Conservation (phyloP, 2,797 vertebrate genomes). For the Anabas testudineus region DNA sequence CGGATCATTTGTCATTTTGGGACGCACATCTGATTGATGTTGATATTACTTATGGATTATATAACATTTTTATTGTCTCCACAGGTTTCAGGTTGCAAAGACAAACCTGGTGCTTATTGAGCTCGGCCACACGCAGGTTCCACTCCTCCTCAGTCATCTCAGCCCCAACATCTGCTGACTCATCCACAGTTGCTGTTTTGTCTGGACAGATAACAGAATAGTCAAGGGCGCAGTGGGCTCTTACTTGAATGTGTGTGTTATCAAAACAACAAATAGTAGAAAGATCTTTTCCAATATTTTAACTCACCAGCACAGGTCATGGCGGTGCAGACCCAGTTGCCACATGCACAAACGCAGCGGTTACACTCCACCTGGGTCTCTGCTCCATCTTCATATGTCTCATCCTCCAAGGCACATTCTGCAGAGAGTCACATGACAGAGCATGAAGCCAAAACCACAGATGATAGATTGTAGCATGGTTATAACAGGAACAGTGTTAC, state of each 20-base stretch:
- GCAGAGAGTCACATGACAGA: slow-evolving; percentile 31
- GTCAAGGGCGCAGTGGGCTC: neutral
- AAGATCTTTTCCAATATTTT: neutral
- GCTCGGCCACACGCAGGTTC: slow-evolving; percentile 91
- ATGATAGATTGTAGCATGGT: slow-evolving; percentile 15
- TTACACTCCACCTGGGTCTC: slow-evolving; percentile 98
- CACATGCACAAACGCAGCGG: slow-evolving; percentile 97
- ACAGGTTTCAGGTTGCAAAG: slow-evolving; percentile 17
- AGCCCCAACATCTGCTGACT: slow-evolving; percentile 75
- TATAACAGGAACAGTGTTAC: slow-evolving; percentile 13
- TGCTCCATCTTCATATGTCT: slow-evolving; percentile 94
- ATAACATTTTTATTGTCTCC: neutral
- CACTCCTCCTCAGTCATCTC: slow-evolving; percentile 94
- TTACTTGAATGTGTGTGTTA: neutral
- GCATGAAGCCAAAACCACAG: slow-evolving; percentile 10
- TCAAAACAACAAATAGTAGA: neutral
- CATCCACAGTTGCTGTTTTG: slow-evolving; percentile 83
- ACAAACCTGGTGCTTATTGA: slow-evolving; percentile 97
- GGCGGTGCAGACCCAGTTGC: slow-evolving; percentile 99
- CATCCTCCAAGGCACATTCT: slow-evolving; percentile 98
- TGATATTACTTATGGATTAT: neutral
- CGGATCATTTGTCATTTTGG: neutral
- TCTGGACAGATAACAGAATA: slow-evolving; percentile 68
- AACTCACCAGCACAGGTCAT: slow-evolving; percentile 94
- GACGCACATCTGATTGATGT: neutral